Percentiles rank a stretch among this genome's conserved stretches.
phyloP scores from a whole-genome alignment of 2,888 invertebrate genomes.

The Chorisops tibialis region DNA sequence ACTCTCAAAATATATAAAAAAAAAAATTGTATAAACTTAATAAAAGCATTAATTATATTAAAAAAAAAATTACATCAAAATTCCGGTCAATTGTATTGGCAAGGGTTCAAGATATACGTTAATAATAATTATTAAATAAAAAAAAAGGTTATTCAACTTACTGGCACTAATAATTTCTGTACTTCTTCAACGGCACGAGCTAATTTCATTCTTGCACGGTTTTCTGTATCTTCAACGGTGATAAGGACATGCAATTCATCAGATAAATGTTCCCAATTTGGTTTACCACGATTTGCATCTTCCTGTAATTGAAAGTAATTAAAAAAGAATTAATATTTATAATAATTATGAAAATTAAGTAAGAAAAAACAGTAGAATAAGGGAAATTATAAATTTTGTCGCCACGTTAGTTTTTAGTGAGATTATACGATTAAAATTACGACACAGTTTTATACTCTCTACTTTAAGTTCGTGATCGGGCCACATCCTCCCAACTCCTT shows the following conservation, averaged over 20 bases:
- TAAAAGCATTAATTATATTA: slow-evolving; percentile 29
- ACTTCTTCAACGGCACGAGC: slow-evolving; percentile 97
- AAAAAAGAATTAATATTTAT: slow-evolving; percentile 24
- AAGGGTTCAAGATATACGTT: too few species aligned
- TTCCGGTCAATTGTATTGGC: too few species aligned
- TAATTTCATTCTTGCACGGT: slow-evolving; percentile 92
- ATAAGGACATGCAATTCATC: slow-evolving; percentile 98
- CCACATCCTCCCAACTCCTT: too few species aligned
- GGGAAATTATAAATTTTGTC: too few species aligned
- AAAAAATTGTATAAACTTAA: slow-evolving; percentile 39
- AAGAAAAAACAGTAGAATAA: too few species aligned
- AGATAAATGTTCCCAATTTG: slow-evolving; percentile 99
- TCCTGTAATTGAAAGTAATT: slow-evolving; percentile 75
- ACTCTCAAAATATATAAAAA: slow-evolving; percentile 42
- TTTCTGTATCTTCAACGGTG: slow-evolving; percentile 98
- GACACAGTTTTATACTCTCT: too few species aligned
- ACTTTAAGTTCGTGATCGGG: too few species aligned
- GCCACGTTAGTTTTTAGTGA: too few species aligned
- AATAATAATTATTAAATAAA: neutral
- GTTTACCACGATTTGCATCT: slow-evolving; percentile 98
- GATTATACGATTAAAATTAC: too few species aligned
- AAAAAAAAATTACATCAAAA: slow-evolving; percentile 1
- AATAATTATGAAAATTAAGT: too few species aligned
- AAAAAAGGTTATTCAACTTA: slow-evolving; percentile 57
- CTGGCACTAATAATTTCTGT: slow-evolving; percentile 94